Evolutionary conservation across 2,888 invertebrate species (phyloP).

Genomic region (Lagria hirta): DNA sequence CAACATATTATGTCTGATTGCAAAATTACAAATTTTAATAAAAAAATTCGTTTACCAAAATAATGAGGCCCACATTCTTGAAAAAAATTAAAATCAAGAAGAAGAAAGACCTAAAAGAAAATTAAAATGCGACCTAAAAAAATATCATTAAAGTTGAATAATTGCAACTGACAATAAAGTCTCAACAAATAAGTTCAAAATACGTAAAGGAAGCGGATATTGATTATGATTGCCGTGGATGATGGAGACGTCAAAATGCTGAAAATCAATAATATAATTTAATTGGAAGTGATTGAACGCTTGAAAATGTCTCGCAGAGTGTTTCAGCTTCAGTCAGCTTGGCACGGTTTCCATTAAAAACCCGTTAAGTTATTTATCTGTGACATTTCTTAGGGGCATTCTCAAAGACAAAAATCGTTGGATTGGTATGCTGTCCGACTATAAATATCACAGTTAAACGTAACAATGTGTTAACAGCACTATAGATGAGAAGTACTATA

Average conservation of each 20-base stretch:
- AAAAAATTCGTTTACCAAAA: no score
- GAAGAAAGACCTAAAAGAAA: no score
- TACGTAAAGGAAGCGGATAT: no score
- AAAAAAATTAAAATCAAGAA: no score
- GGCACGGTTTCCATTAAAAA: constrained; percentile 7
- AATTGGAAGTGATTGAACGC: not conserved
- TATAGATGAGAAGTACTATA: constrained; percentile 12
- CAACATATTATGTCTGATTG: no score
- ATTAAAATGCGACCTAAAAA: no score
- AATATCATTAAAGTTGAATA: no score
- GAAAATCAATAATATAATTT: constrained; percentile 1
- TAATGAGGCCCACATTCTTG: no score
- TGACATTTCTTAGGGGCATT: constrained; percentile 11
- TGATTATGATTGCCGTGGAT: no score
- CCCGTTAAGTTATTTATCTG: constrained; percentile 15
- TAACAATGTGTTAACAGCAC: constrained; percentile 19
- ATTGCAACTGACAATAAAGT: no score
- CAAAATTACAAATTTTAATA: no score
- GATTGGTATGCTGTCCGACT: constrained; percentile 9
- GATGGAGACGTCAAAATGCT: constrained; percentile 3
- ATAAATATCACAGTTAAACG: constrained; percentile 10
- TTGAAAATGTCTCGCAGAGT: constrained; percentile 2
- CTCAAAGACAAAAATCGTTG: constrained; percentile 6
- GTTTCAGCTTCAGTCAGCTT: not conserved
- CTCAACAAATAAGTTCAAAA: no score